A percentile compares a stretch with the other conserved stretches of the same genome.
These are phyloP conservation scores for Melanogrammus aeglefinus DNA, from an alignment of 2,797 vertebrate species.

Conservation along the genomic window DNA sequence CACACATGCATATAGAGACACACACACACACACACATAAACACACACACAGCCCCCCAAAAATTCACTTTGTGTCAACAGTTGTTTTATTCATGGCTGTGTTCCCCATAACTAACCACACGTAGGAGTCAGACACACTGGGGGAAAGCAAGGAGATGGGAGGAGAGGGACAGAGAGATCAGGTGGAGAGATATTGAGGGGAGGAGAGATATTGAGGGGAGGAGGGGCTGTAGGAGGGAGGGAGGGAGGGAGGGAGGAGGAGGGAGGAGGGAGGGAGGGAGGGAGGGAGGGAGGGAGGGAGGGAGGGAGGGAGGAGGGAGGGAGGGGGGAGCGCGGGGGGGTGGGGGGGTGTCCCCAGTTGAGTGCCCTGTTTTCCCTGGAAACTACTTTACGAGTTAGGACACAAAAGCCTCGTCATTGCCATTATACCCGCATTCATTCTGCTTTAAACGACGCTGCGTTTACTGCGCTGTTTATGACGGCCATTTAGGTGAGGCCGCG, in stretches of 20 bases:
- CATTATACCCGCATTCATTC: slow-evolving; percentile 49
- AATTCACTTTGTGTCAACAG: slow-evolving; percentile 75
- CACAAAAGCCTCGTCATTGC: slow-evolving; percentile 44
- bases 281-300: slow-evolving; percentile 30
- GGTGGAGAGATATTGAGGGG: slow-evolving; percentile 23
- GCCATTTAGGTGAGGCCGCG: neutral
- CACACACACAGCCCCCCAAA: slow-evolving; percentile 24
- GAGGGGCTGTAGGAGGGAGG: slow-evolving; percentile 32
- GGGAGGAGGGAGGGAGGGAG: slow-evolving; percentile 31
- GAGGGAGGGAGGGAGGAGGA: slow-evolving; percentile 20
- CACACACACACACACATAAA: too few relatives aligned
- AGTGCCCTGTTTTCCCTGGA: slow-evolving; percentile 44
- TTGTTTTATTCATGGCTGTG: slow-evolving; percentile 70
- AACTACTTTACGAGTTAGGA: slow-evolving; percentile 46
- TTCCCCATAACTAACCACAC: slow-evolving; percentile 59
- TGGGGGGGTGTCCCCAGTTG: neutral
- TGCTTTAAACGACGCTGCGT: slow-evolving; percentile 52
- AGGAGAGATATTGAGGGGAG: slow-evolving; percentile 33
- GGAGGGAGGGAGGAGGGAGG: neutral
- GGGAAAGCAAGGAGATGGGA: slow-evolving; percentile 18
- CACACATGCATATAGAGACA: too few relatives aligned
- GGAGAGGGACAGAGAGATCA: slow-evolving; percentile 2
- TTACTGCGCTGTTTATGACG: slow-evolving; percentile 12
- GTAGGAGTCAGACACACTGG: slow-evolving; percentile 41
- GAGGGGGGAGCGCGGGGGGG: too few relatives aligned